phyloP scores from a whole-genome alignment of 1,140 invertebrate genomes.

The Agrilus planipennis region DNA sequence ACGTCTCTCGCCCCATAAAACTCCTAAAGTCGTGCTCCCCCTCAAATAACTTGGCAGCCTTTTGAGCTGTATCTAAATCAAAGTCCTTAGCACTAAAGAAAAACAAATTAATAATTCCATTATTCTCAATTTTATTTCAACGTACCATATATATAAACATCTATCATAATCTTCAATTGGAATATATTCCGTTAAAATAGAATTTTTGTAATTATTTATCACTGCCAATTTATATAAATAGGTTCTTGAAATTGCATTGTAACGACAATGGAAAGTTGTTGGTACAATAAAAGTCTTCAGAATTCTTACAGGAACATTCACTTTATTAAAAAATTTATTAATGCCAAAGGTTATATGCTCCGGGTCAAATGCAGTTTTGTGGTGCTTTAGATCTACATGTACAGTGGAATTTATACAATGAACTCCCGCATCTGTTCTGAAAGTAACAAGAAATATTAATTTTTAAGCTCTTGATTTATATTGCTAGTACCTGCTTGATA shows the following conservation, averaged over 20 bases:
- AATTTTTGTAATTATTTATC: conserved; percentile 26
- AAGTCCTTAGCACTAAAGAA: conserved; percentile 41
- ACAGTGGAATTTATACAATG: conserved; percentile 51
- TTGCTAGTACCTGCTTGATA: conserved; percentile 48
- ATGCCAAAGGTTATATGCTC: conserved; percentile 33
- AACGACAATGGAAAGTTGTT: conserved; percentile 46
- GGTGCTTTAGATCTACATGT: conserved; percentile 47
- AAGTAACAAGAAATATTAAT: conserved; percentile 9
- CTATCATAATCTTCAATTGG: conserved; percentile 43
- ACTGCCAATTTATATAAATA: conserved; percentile 54
- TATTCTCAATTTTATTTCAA: conserved; percentile 7
- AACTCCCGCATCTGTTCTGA: conserved; percentile 60
- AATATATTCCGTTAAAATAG: conserved; percentile 27
- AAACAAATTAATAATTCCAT: neutral
- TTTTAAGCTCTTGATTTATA: too few relatives aligned
- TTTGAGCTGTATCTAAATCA: conserved; percentile 43
- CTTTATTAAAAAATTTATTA: conserved; percentile 45
- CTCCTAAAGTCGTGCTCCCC: conserved; percentile 58
- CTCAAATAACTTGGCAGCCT: conserved; percentile 42
- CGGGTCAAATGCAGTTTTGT: conserved; percentile 37
- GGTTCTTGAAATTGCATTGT: conserved; percentile 44
- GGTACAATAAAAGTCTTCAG: conserved; percentile 42
- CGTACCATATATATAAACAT: conserved; percentile 38
- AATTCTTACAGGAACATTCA: conserved; percentile 41
- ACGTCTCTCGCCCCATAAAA: conserved; percentile 40